These are phyloP conservation scores for Calliopum simillimum DNA, from an alignment of 2,888 invertebrate species.

Conservation along the genomic window DNA sequence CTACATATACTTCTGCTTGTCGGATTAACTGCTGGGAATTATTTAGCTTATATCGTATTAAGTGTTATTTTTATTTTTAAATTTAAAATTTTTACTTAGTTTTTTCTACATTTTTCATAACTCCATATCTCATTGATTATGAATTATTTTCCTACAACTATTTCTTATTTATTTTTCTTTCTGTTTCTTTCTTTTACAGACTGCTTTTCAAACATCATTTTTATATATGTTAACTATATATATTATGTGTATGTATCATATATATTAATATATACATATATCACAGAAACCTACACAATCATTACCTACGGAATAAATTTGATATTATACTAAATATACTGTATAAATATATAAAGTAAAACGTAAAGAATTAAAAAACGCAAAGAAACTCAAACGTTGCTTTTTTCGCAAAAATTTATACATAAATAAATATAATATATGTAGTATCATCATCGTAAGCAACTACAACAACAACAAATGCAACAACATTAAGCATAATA, in stretches of 20 bases:
- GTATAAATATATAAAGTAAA: not conserved
- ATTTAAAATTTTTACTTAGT: not conserved
- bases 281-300: constrained; percentile 2
- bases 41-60: not conserved
- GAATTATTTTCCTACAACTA: constrained; percentile 25
- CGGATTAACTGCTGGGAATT: too few relatives aligned
- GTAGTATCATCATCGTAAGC: not conserved
- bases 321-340: constrained; percentile 3
- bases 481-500: not conserved
- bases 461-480: constrained; percentile 10
- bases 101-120: not conserved
- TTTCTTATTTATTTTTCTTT: constrained; percentile 56
- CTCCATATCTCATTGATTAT: constrained; percentile 24
- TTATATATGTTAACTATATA: constrained; percentile 12
- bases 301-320: constrained; percentile 27
- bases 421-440: constrained; percentile 30
- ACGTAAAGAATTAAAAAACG: too few relatives aligned
- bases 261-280: not conserved
- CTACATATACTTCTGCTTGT: too few relatives aligned
- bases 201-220: constrained; percentile 41
- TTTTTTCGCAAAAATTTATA: constrained; percentile 8
- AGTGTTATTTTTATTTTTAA: not conserved
- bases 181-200: constrained; percentile 57
- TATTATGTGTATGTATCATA: not conserved
- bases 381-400: too few relatives aligned